Evolutionary conservation across 2,797 vertebrate genomes (phyloP).

Genomic region (Enteromius unitaeniatus): DNA sequence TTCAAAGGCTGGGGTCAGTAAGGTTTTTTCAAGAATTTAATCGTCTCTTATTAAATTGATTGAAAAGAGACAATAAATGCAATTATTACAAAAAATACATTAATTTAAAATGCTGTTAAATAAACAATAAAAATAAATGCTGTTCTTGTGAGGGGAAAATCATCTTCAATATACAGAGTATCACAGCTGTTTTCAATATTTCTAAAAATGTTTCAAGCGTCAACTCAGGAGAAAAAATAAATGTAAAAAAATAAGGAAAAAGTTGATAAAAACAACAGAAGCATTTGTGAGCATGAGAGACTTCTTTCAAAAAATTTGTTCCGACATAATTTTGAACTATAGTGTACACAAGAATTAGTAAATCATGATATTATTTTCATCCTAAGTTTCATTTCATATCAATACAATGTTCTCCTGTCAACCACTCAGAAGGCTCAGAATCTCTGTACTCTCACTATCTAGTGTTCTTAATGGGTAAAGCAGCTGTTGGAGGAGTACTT

Average conservation of each 20-base stretch:
- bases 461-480: slow-evolving; percentile 6
- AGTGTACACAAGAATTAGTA: background rate
- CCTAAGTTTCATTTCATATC: background rate
- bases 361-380: background rate
- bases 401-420: background rate
- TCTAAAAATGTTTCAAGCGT: background rate
- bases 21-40: background rate
- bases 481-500: slow-evolving; percentile 12
- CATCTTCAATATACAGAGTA: background rate
- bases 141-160: background rate
- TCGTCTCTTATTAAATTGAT: background rate
- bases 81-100: background rate
- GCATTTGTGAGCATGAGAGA: background rate
- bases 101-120: background rate
- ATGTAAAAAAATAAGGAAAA: too few relatives aligned
- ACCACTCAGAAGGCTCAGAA: background rate
- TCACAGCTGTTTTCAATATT: background rate
- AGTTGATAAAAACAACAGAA: background rate
- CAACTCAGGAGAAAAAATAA: background rate
- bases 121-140: background rate
- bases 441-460: slow-evolving; percentile 4
- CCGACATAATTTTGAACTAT: background rate
- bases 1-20: background rate
- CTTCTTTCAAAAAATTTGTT: background rate
- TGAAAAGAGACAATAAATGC: background rate